Evolutionary conservation across 37 sponge, comb jelly and placozoan genomes (phyloP).

Genomic region (Oscarella lobularis): DNA sequence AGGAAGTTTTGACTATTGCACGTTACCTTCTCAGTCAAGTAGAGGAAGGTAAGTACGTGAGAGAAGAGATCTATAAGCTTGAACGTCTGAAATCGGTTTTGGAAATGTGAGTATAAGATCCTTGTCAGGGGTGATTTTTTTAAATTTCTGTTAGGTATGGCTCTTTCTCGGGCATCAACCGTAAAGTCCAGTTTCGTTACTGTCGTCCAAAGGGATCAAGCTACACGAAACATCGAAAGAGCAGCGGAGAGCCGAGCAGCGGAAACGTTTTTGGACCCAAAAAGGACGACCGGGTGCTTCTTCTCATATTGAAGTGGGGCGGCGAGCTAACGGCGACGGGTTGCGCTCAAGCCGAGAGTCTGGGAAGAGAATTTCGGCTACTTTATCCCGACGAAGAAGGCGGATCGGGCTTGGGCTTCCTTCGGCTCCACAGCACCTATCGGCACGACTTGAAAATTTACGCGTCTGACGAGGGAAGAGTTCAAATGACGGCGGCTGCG

Average conservation of each 20-base stretch:
- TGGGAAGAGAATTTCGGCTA: slow-evolving; percentile 74
- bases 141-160: slow-evolving; percentile 48
- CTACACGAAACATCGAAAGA: slow-evolving; percentile 9
- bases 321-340: slow-evolving; percentile 84
- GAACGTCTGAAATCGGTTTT: slow-evolving; percentile 63
- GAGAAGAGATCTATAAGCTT: slow-evolving; percentile 45
- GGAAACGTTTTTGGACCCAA: not conserved
- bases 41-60: not conserved
- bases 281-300: slow-evolving; percentile 20
- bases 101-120: slow-evolving; percentile 68
- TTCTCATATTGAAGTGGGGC: slow-evolving; percentile 92
- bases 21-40: slow-evolving; percentile 37
- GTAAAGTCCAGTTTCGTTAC: slow-evolving; percentile 56
- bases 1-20: slow-evolving; percentile 65
- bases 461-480: slow-evolving; percentile 91
- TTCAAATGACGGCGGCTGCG: slow-evolving; percentile 91
- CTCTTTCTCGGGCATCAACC: slow-evolving; percentile 55
- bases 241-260: not conserved
- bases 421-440: slow-evolving; percentile 90
- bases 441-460: slow-evolving; percentile 95
- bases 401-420: slow-evolving; percentile 47
- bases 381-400: slow-evolving; percentile 86
- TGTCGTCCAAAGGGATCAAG: slow-evolving; percentile 11
- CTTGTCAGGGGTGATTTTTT: not conserved
- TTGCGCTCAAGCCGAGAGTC: slow-evolving; percentile 58